Conservation (phyloP, 2,113 vertebrate genomes). For the Pogonocichla stellata region DNA sequence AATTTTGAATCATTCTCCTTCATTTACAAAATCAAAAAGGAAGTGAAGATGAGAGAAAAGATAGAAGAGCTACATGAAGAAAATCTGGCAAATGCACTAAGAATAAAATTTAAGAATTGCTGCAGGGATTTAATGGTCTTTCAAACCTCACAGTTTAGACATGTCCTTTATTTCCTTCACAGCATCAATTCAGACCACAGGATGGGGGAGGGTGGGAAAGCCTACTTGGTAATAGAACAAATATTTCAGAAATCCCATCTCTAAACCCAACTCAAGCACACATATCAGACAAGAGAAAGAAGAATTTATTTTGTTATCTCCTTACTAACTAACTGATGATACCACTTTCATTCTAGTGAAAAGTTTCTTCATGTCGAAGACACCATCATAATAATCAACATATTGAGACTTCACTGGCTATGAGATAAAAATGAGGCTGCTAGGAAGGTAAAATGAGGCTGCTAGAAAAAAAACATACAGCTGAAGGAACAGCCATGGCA, state of each 20-base stretch:
- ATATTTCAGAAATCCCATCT: not conserved
- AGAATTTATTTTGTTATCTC: not conserved
- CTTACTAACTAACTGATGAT: not conserved
- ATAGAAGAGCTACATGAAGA: not conserved
- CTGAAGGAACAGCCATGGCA: not conserved
- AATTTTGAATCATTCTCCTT: not conserved
- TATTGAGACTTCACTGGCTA: not conserved
- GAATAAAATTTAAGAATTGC: not conserved
- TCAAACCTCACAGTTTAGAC: not conserved
- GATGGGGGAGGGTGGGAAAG: not conserved
- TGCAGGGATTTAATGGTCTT: not conserved
- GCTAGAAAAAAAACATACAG: not conserved
- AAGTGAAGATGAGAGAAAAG: not conserved
- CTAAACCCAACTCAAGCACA: not conserved
- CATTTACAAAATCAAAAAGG: not conserved
- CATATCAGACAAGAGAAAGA: not conserved
- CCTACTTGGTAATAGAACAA: not conserved
- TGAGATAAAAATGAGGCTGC: not conserved
- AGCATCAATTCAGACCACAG: not conserved
- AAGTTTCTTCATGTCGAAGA: not conserved
- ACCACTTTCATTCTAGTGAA: not conserved
- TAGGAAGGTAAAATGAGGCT: not conserved
- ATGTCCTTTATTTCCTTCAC: not conserved
- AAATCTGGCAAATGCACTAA: rapidly evolving
- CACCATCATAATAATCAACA: not conserved